Evolutionary conservation across 2,888 invertebrate species (phyloP).

Genomic region (Melangyna quadrimaculata): DNA sequence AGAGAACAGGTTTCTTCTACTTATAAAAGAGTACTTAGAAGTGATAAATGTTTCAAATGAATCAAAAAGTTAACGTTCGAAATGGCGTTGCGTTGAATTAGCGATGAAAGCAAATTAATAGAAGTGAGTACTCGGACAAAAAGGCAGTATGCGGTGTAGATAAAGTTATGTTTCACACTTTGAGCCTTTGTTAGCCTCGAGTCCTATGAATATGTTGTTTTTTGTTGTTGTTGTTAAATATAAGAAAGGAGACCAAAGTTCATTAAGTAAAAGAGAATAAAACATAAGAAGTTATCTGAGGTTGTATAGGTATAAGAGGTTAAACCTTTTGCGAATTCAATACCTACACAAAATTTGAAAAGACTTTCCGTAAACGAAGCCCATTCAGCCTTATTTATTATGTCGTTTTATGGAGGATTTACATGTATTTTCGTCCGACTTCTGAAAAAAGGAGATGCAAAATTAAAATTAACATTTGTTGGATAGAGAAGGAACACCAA

Average conservation of each 20-base stretch:
- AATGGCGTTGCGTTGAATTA: conserved; percentile 52
- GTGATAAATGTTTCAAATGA: conserved; percentile 61
- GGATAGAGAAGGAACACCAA: no score
- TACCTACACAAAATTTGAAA: neutral
- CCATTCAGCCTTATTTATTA: neutral
- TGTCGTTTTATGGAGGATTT: neutral
- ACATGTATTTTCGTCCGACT: no score
- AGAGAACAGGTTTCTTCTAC: conserved; percentile 38
- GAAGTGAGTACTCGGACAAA: neutral
- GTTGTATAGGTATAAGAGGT: neutral
- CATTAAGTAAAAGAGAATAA: neutral
- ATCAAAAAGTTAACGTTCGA: conserved; percentile 59
- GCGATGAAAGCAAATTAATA: conserved; percentile 48
- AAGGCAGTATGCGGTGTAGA: neutral
- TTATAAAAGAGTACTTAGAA: conserved; percentile 50
- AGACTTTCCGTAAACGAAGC: neutral
- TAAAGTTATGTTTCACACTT: neutral
- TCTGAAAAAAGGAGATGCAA: no score
- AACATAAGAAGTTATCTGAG: neutral
- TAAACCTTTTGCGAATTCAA: neutral
- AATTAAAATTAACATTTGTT: no score
- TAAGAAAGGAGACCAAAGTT: neutral
- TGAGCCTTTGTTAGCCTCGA: conserved; percentile 4
- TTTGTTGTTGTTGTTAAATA: neutral
- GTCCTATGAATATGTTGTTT: neutral